A percentile compares a stretch with the other conserved stretches of the same genome.
These are phyloP conservation scores for Riptortus pedestris DNA, from an alignment of 1,140 invertebrate genomes.

Conservation along the genomic window DNA sequence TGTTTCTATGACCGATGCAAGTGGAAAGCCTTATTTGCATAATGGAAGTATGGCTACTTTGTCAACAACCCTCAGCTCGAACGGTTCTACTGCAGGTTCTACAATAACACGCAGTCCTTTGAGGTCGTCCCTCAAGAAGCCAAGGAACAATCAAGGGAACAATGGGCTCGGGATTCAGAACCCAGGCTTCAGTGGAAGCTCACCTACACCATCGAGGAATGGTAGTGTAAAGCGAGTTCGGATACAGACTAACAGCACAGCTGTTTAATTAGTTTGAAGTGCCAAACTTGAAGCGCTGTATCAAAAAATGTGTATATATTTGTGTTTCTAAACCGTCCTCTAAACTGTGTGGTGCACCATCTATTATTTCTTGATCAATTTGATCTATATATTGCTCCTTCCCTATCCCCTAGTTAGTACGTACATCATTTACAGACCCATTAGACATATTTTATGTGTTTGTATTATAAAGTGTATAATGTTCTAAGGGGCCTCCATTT, in stretches of 20 bases:
- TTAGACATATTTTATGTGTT: too few species aligned
- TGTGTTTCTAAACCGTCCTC: neutral
- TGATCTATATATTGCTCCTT: too few species aligned
- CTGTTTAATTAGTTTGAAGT: constrained; percentile 42
- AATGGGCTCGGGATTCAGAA: constrained; percentile 69
- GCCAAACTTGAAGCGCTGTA: constrained; percentile 8
- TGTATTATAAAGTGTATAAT: too few species aligned
- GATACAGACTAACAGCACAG: constrained; percentile 77
- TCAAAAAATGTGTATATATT: neutral
- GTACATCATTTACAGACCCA: too few species aligned
- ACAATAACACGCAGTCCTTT: constrained; percentile 55
- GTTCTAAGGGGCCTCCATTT: too few species aligned
- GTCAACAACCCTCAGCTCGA: constrained; percentile 54
- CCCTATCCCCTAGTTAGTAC: too few species aligned
- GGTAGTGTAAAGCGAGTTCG: constrained; percentile 77
- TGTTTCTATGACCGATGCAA: constrained; percentile 68
- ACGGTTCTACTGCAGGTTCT: constrained; percentile 46
- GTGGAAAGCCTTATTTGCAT: constrained; percentile 65
- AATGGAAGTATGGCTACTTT: constrained; percentile 66
- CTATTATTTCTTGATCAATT: too few species aligned
- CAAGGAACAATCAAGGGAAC: constrained; percentile 39
- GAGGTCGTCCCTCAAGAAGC: constrained; percentile 71
- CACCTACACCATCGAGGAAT: constrained; percentile 65
- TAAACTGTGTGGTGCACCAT: neutral
- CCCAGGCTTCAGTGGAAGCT: constrained; percentile 67